Base-by-base conservation (phyloP, 2,113 vertebrate genomes). In the Dicentrarchus labrax region DNA sequence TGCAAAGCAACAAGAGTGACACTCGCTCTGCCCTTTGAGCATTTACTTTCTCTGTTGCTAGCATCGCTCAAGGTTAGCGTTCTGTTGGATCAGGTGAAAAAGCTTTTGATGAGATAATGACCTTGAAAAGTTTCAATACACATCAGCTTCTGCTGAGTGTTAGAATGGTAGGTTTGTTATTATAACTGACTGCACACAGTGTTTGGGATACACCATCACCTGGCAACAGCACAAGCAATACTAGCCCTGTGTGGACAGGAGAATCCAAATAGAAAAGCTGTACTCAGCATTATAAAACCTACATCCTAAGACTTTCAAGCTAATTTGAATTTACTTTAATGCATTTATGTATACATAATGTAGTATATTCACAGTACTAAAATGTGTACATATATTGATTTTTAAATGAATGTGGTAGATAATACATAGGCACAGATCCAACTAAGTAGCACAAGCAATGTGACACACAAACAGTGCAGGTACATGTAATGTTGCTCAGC, bases 1-100 rank as follows among this genome's bases (percentile, higher is more conserved):
- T 36, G 10, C 41, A 62, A 67, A 66, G 71, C 39, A 36, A 45
- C 51, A 60, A 38, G 72, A 68, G 41, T 39, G 56, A 59, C 56
- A 72, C 36, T 36, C 4, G 9, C 4, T 30, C n/a, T 54, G 43
- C 62, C 17, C 54, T 59, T 43, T 60, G 2, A 71, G 67, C 39
- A 39, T 45, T 73, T 16, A 19, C 9, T 43, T 61, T 72, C 62
- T 68, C 53, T 64, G 39, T 48, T 80, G 36, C 21, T 30, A 43
- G 39, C 39, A 22, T 19, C 64, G n/a, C 36, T 61, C 64, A 51
- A 70, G 9, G 22, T 7, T 3, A 61, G 13, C 12, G 43, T 61
- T 60, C 17, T 57, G 24, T 54, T 36, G 30, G 47, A 60, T 57
- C 19, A n/a, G 15, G 13, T 54, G 11, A 16, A 57, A 56, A 13